These are phyloP conservation scores for Petroica traversi DNA, from an alignment of 2,113 vertebrate genomes.

Conservation along the genomic window DNA sequence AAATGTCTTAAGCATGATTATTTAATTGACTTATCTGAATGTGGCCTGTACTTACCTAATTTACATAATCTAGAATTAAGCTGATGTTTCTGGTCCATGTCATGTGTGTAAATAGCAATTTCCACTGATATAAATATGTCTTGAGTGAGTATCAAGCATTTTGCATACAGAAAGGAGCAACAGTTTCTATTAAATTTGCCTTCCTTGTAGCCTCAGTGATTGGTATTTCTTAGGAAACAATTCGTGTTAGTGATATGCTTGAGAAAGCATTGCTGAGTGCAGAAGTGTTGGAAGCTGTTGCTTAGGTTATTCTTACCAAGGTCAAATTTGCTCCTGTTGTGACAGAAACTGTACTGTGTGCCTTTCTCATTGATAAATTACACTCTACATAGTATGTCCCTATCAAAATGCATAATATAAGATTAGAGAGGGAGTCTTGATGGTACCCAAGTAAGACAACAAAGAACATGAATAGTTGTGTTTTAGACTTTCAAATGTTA, in stretches of 20 bases:
- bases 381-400: neutral
- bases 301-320: neutral
- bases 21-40: neutral
- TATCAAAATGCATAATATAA: neutral
- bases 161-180: neutral
- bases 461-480: neutral
- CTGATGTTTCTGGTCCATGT: neutral
- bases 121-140: neutral
- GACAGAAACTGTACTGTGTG: fast-evolving
- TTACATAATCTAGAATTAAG: neutral
- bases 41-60: neutral
- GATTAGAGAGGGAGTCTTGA: neutral
- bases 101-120: neutral
- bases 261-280: neutral
- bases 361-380: neutral
- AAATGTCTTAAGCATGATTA: neutral
- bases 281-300: neutral
- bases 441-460: neutral
- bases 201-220: neutral
- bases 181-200: neutral
- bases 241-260: neutral
- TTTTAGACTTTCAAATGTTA: neutral
- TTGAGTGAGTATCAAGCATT: neutral
- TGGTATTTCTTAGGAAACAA: neutral
- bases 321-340: neutral